Base-by-base conservation (phyloP, 2,888 invertebrate species). In the Cheilosia soror region DNA sequence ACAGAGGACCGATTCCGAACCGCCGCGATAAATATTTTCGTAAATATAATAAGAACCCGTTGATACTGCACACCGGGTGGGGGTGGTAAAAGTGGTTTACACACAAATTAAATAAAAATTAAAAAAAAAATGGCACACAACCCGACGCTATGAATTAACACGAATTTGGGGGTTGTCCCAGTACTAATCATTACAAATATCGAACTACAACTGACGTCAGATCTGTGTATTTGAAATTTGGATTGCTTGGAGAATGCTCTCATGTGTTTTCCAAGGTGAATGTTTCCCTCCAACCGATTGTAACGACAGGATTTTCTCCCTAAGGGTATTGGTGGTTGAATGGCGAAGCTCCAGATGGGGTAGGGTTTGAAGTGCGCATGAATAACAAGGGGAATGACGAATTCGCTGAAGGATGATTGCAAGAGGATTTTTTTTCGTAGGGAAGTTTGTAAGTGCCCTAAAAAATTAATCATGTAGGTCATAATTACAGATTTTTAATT, bases 171-270 rank as follows among this genome's bases (percentile, higher is more conserved):
- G 66, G 62, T 87, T 89, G 89, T 84, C 87, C 89, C 90, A 90
- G 89, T 90, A 92, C 92, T 90, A 92, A 90, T 90, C 92, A 91
- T 90, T 90, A 90, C 92, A 91, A 91, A 92, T 91, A 91, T 91
- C 92, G 91, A 90, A 91, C 91, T 90, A 90, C 90, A 91, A 92
- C 92, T 92, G 92, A 92, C 89, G 89, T 90, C 87, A 89, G 89
- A 86, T 88, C 72, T 86, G 75, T 85, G 84, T 79, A 85, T 81
- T 85, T 82, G 51, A 80, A 75, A 72, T 80, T 80, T 80, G 57
- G 44, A 68, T 58, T 31, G 55, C 66, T 42, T 81, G 76, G 85
- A 77, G 76, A 77, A 77, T 49, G 9, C 53, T 57, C 57, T 69
- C 78, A 78, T 57, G 44, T 58, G 65, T 49, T 55, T 25, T 57